Conservation (phyloP, 2,797 vertebrate genomes). For the Anas acuta region DNA sequence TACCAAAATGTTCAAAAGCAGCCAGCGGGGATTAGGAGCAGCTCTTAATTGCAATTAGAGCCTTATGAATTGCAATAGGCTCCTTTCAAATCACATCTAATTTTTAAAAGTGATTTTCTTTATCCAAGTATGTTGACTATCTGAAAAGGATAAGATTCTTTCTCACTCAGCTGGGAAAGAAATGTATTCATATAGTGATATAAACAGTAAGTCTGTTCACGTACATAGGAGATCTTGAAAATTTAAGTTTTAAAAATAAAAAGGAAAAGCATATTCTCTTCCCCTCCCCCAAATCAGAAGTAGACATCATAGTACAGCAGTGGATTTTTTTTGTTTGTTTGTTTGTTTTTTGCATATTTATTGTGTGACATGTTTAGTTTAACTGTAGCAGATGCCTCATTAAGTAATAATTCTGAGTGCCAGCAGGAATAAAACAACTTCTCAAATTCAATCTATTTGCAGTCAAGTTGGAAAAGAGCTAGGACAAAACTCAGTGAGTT, state of each 20-base stretch:
- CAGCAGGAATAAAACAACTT: neutral
- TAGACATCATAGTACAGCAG: neutral
- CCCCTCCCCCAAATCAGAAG: neutral
- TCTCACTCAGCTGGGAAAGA: neutral
- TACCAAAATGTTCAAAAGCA: neutral
- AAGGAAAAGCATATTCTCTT: neutral
- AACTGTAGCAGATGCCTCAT: neutral
- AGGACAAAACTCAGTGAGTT: neutral
- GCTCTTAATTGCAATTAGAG: neutral
- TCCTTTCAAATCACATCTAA: neutral
- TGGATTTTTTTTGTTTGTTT: neutral
- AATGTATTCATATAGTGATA: neutral
- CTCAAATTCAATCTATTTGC: neutral
- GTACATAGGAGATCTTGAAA: neutral
- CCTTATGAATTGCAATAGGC: neutral
- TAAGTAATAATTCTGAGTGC: neutral
- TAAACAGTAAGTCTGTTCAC: neutral
- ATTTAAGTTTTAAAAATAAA: neutral
- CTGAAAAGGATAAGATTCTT: neutral
- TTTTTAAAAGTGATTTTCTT: neutral
- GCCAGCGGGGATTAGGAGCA: neutral
- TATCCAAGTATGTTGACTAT: rapidly evolving
- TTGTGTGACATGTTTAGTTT: constrained; percentile 4
- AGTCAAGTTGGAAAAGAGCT: constrained; percentile 39
- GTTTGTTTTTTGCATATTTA: neutral